These are phyloP conservation scores for Peromyscus maniculatus DNA, from an alignment of 2,113 vertebrate species.

Conservation along the genomic window DNA sequence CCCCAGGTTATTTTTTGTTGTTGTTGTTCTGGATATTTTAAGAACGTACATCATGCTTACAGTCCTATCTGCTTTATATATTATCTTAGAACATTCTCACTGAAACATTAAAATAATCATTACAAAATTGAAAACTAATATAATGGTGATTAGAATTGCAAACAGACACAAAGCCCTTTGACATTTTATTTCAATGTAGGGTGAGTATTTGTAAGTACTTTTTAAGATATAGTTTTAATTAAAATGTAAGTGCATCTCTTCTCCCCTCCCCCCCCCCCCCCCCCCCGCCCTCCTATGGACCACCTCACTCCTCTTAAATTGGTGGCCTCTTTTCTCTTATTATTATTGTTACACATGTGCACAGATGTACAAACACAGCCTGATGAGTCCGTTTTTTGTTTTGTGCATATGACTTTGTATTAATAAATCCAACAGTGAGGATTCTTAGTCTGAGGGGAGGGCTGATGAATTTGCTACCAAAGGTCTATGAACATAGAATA, in stretches of 20 bases:
- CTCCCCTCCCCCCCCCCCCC: no score
- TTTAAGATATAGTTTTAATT: neutral
- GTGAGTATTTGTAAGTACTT: neutral
- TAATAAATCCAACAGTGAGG: neutral
- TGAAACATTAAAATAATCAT: conserved; percentile 29
- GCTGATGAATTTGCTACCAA: neutral
- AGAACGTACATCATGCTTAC: neutral
- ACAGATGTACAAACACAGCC: neutral
- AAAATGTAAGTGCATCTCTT: neutral
- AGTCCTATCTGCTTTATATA: neutral
- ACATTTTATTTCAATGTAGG: neutral
- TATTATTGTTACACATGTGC: neutral
- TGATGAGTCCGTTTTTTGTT: neutral
- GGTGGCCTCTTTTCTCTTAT: neutral
- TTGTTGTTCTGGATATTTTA: neutral
- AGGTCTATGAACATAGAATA: neutral
- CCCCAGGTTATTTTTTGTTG: neutral
- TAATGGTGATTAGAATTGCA: neutral
- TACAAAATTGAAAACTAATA: conserved; percentile 38
- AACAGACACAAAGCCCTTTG: neutral
- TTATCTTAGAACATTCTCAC: neutral
- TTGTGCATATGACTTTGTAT: neutral
- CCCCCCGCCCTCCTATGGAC: no score
- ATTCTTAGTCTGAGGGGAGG: neutral
- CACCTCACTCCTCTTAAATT: neutral